A percentile compares a stretch with the other conserved stretches of the same genome.
phyloP scores from a whole-genome alignment of 2,888 invertebrate species.

The Tetragonula carbonaria region DNA sequence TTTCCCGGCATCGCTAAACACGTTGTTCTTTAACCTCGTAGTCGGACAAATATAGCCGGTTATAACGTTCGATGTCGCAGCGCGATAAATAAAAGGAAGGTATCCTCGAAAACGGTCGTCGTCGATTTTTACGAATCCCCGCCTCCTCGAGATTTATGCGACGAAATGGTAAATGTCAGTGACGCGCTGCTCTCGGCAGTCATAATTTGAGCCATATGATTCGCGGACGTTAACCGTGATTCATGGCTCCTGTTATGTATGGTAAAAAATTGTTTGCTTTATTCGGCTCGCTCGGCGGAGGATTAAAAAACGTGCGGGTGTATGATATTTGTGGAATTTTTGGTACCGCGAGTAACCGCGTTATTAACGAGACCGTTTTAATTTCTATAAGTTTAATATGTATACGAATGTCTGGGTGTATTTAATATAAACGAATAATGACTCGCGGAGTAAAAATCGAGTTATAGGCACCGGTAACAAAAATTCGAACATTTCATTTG shows the following conservation, averaged over 20 bases:
- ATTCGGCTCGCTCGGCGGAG: too few relatives aligned
- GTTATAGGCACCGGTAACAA: too few relatives aligned
- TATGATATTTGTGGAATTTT: too few relatives aligned
- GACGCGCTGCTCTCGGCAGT: neutral
- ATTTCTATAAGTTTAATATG: too few relatives aligned
- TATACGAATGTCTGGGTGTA: too few relatives aligned
- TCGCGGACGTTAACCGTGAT: neutral
- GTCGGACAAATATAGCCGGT: constrained; percentile 54
- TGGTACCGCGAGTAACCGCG: too few relatives aligned
- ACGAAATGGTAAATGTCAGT: neutral
- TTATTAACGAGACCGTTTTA: too few relatives aligned
- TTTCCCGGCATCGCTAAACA: constrained; percentile 46
- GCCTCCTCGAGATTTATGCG: neutral
- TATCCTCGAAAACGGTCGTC: neutral
- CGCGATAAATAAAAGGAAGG: neutral
- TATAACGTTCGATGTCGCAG: constrained; percentile 25
- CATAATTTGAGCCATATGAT: neutral
- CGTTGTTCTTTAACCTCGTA: constrained; percentile 30
- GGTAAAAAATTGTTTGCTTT: too few relatives aligned
- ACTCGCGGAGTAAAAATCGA: too few relatives aligned
- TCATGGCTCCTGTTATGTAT: neutral
- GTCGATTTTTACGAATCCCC: neutral
- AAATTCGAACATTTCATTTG: too few relatives aligned
- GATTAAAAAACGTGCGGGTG: too few relatives aligned
- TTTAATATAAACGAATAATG: too few relatives aligned